Percentiles rank a stretch among this genome's conserved stretches.
Conservation (phyloP, 2,888 invertebrate genomes). For the Crepidodera aurea region DNA sequence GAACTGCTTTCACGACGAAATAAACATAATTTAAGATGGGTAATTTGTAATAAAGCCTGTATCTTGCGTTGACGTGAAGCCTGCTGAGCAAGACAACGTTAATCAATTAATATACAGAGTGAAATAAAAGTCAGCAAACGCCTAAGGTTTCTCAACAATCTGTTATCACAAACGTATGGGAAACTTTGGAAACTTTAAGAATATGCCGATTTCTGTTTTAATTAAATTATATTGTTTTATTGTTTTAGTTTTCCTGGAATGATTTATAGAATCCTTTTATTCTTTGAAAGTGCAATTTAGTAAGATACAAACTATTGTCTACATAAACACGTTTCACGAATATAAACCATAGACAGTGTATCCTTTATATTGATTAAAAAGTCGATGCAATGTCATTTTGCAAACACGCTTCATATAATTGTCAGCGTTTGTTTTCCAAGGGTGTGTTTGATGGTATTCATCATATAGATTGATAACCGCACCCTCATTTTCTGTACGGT, state of each 20-base stretch:
- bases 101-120: neutral
- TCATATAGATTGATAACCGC: slow-evolving; percentile 50
- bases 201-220: too few species aligned
- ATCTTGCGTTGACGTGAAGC: neutral
- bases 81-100: neutral
- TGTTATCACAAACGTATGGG: too few species aligned
- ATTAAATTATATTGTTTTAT: too few species aligned
- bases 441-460: slow-evolving; percentile 46
- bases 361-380: slow-evolving; percentile 27
- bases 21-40: slow-evolving; percentile 17
- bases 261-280: too few species aligned
- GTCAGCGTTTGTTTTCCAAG: slow-evolving; percentile 36
- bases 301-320: too few species aligned
- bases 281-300: too few species aligned
- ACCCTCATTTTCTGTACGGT: slow-evolving; percentile 48
- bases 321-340: too few species aligned
- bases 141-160: too few species aligned
- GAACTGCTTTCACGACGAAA: slow-evolving; percentile 8
- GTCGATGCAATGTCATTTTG: slow-evolving; percentile 24
- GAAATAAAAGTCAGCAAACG: too few species aligned
- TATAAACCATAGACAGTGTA: too few species aligned
- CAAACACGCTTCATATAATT: slow-evolving; percentile 37
- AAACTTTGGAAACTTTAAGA: too few species aligned
- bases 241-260: too few species aligned
- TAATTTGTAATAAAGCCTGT: slow-evolving; percentile 4